These are phyloP conservation scores for Acrocephalus scirpaceus DNA, from an alignment of 2,797 vertebrate species.

Conservation along the genomic window DNA sequence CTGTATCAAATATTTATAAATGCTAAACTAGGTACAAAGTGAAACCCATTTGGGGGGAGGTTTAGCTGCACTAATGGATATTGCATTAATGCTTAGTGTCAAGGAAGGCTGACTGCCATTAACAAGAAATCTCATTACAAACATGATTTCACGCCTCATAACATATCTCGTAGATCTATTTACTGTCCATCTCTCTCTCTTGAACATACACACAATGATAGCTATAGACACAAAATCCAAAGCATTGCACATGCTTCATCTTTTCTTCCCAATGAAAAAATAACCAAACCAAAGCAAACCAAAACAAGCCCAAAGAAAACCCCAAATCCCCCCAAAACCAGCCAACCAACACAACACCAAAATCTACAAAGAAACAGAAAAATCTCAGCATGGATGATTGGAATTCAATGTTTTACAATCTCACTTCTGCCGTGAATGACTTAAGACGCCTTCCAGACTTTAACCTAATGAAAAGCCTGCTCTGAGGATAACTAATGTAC, in stretches of 20 bases:
- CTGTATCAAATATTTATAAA: conserved; percentile 50
- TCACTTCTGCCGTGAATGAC: neutral
- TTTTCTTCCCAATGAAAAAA: neutral
- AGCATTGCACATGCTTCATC: neutral
- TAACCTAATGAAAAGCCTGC: neutral
- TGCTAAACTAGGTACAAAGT: conserved; percentile 52
- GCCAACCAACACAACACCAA: neutral
- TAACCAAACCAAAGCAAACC: neutral
- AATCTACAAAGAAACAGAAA: neutral
- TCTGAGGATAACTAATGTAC: neutral
- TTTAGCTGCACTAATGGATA: conserved; percentile 47
- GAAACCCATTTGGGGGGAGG: conserved; percentile 30
- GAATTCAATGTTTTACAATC: neutral
- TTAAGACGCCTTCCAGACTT: neutral
- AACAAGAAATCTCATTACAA: conserved; percentile 61
- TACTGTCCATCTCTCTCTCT: conserved; percentile 4
- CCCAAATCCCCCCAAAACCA: neutral
- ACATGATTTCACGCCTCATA: conserved; percentile 58
- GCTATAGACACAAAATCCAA: neutral
- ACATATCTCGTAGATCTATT: neutral
- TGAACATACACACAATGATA: neutral
- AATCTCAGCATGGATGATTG: neutral
- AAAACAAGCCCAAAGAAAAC: neutral
- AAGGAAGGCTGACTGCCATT: conserved; percentile 46
- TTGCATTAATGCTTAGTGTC: conserved; percentile 47